phyloP scores from a whole-genome alignment of 2,888 invertebrate species.

The Ligdia adustata region DNA sequence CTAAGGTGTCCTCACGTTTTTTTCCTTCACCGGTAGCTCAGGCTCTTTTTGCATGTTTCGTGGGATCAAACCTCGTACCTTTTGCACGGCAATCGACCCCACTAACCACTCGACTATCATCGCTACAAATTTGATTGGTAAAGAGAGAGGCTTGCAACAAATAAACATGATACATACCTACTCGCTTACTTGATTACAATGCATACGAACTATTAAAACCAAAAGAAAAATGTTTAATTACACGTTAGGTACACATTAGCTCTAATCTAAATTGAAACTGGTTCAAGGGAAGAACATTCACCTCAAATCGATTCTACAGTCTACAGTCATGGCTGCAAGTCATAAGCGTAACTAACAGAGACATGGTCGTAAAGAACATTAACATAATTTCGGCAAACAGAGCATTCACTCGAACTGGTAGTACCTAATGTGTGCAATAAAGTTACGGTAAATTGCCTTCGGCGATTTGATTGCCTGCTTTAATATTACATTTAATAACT shows the following conservation, averaged over 20 bases:
- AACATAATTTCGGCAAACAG: slow-evolving; percentile 21
- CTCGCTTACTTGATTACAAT: too few relatives aligned
- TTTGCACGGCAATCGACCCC: too few relatives aligned
- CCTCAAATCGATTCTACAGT: slow-evolving; percentile 22
- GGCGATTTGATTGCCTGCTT: slow-evolving; percentile 6
- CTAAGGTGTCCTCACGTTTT: too few relatives aligned
- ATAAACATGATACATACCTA: too few relatives aligned
- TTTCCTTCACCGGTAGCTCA: too few relatives aligned
- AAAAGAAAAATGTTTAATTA: slow-evolving; percentile 12
- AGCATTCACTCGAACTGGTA: slow-evolving; percentile 8
- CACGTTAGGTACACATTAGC: slow-evolving; percentile 5
- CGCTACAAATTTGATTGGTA: too few relatives aligned
- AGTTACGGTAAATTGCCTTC: slow-evolving; percentile 5
- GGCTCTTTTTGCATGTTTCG: too few relatives aligned
- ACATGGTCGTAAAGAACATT: slow-evolving; percentile 19
- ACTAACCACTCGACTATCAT: too few relatives aligned
- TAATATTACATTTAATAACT: not conserved
- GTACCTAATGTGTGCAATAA: slow-evolving; percentile 13
- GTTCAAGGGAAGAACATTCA: slow-evolving; percentile 28
- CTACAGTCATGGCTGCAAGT: slow-evolving; percentile 7
- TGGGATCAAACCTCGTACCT: too few relatives aligned
- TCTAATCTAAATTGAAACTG: slow-evolving; percentile 21
- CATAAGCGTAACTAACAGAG: slow-evolving; percentile 17
- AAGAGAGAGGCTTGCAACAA: too few relatives aligned
- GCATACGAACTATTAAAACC: too few relatives aligned